Base-by-base conservation (phyloP, 2,113 vertebrate genomes). In the Heterotis niloticus region DNA sequence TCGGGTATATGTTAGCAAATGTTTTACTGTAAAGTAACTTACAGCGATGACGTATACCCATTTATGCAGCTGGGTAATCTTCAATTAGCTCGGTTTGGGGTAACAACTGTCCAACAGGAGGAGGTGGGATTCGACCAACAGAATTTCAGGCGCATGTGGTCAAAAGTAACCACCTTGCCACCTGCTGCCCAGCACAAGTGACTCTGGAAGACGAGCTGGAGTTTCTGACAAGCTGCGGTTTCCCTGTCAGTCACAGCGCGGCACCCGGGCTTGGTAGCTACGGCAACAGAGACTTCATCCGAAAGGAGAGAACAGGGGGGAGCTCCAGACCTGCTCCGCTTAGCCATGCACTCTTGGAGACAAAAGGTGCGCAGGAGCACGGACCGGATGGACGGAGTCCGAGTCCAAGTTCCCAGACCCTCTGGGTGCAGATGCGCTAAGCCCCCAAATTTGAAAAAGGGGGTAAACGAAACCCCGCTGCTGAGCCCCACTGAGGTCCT, bases 211-310 rank as follows among this genome's bases (percentile, higher is more conserved):
- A 18, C 7, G 18, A 64, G 79, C 81, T 23, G 78, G 85, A 83
- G 81, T 84, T 85, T 57, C 73, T 83, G 60, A 29, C 71, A 81
- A 86, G 78, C 52, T 44, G 67, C 16, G 29, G 18, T 20, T 11
- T 17, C 28, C 5, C 20, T 17, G 10, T 82, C 81, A 83, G 83
- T 87, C 81, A 87, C 87, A 86, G 80, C 78, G 82, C 83, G 82
- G 83, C 83, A 87, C 87, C 88, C 89, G 84, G 81, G 80, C 74
- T 18, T 79, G 26, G 86, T 90, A 85, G 87, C 90, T 88, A 91
- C 81, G 82, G 87, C 87, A 89, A 89, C 86, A 81, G 62, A 52
- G 1, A 86, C 83, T 84, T 86, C 84, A 84, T 81, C 83, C 85
- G 17, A 52, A 29, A 52, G 51, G 12, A 71, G 12, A 18, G 56